Evolutionary conservation across 2,888 invertebrate species (phyloP), one percentile per base, ranked within the genome.

Genomic region (Leptothorax acervorum): DNA sequence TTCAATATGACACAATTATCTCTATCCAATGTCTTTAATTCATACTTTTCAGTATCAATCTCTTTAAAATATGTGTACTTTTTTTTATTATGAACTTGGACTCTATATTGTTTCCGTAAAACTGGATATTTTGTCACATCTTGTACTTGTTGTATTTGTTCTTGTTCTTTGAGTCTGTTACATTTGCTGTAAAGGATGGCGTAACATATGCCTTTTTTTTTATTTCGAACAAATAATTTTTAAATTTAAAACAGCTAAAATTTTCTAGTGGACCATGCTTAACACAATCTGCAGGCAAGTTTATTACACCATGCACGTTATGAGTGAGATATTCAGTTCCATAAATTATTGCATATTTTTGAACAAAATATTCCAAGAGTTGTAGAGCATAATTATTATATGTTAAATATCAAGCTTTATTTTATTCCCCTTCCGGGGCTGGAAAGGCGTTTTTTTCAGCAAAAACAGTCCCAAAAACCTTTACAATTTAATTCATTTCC

Each of bases 1-100:
- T 53, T 70, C 51, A 53, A 23, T 23, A 71, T 53, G 15, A 71
- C 53, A 39, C 70, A 71, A 71, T 71, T 71, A 55, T 71, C 70
- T 71, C 15, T 51, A 71, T 70, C 9, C n/a, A 35, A 70, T 70
- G 8, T 71, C 6, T 39, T 53, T 23, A 71, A 53, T 71, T 6
- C 9, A 71, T 55, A 71, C 35, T 8, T 71, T 71, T 55, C 70
- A 71, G 8, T 39, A 71, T 71, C 45, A 23, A 15, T 28, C 2
- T 18, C 31, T 68, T 53, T 71, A 66, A 18, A 48, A 68, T 68
- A 55, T 35, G 35, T 51, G 31, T 9, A 68, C 3, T 51, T n/a
- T 53, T 48, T 48, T 51, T 15, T 8, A 70, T 53, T 53, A 53
- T 53, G 0, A 53, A 39, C n/a, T 23, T 70, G 35, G 8, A 55